Percentiles rank a stretch among this genome's conserved stretches.
Conservation (phyloP, 1,140 invertebrate genomes). For the Drosophila biarmipes region DNA sequence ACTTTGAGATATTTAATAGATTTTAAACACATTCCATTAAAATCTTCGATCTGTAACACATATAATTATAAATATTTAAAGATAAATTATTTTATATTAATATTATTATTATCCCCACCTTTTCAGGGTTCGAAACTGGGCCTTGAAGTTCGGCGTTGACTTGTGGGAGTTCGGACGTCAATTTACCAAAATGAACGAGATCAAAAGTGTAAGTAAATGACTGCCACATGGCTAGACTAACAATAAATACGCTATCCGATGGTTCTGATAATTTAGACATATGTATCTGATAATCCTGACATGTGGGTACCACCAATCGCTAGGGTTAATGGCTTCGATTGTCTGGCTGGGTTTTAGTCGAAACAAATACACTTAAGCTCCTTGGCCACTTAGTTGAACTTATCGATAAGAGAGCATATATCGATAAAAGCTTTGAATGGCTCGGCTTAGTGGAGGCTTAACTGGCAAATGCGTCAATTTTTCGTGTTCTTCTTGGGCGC, state of each 20-base stretch:
- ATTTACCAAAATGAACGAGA: constrained; percentile 94
- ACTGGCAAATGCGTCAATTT: constrained; percentile 67
- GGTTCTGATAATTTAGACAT: constrained; percentile 17
- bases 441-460: constrained; percentile 61
- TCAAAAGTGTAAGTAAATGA: constrained; percentile 90
- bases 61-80: not conserved
- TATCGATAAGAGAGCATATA: constrained; percentile 66
- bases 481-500: constrained; percentile 24
- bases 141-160: constrained; percentile 94
- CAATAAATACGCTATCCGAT: constrained; percentile 3
- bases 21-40: too few relatives aligned
- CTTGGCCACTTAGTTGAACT: constrained; percentile 47
- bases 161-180: constrained; percentile 94
- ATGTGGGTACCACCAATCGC: constrained; percentile 23
- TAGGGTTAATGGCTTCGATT: constrained; percentile 55
- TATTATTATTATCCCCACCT: constrained; percentile 85
- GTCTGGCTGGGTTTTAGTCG: constrained; percentile 32
- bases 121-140: constrained; percentile 96
- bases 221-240: constrained; percentile 8
- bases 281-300: constrained; percentile 35
- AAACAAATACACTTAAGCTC: constrained; percentile 66
- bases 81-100: not conserved
- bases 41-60: too few relatives aligned
- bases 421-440: constrained; percentile 68
- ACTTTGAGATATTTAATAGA: too few relatives aligned